Evolutionary conservation across 2,888 invertebrate genomes (phyloP).

Genomic region (Trachelus troglodyta): DNA sequence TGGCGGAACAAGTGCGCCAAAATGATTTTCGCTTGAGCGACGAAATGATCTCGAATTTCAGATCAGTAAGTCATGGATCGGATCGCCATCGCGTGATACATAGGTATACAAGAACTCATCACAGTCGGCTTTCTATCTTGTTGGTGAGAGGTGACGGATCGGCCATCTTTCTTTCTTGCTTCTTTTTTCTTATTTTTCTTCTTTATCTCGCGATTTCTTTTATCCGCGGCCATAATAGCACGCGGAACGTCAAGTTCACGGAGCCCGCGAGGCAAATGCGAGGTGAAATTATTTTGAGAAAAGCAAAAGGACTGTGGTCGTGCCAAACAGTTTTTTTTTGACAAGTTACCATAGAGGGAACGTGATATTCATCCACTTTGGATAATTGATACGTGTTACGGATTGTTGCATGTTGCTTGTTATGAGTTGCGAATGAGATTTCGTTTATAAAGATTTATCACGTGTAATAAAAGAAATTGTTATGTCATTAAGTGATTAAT

Average conservation of each 20-base stretch:
- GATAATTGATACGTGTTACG: neutral
- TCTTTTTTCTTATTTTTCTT: neutral
- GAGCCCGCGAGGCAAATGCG: neutral
- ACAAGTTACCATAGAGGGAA: neutral
- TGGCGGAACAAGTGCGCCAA: neutral
- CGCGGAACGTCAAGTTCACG: constrained; percentile 1
- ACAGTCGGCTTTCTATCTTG: constrained; percentile 1
- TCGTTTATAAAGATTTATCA: neutral
- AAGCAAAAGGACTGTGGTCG: neutral
- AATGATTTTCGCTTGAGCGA: neutral
- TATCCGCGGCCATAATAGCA: neutral
- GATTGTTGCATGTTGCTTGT: neutral
- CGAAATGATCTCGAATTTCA: neutral
- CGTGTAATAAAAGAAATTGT: neutral
- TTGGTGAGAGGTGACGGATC: constrained; percentile 3
- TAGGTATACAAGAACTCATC: neutral
- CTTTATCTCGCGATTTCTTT: neutral
- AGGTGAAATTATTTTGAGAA: neutral
- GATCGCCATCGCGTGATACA: neutral
- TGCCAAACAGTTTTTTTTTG: neutral
- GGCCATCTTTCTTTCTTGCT: neutral
- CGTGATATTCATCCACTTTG: neutral
- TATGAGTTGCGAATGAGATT: neutral
- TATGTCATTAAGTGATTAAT: neutral
- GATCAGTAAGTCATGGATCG: neutral